Conservation (phyloP, 2,888 invertebrate species). For the Phragmatobia fuliginosa region DNA sequence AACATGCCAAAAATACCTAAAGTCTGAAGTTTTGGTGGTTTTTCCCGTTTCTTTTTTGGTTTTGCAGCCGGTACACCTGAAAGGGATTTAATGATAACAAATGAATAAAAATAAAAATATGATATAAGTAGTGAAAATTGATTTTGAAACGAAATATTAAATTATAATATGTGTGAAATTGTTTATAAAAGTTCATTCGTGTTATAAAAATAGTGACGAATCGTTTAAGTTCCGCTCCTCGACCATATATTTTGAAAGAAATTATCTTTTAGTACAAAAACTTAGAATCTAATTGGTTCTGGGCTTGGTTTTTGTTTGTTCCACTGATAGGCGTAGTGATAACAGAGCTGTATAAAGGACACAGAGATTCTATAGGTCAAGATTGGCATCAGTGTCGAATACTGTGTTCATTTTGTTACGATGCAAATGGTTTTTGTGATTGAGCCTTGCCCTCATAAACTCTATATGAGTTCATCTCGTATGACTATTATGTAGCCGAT, state of each 20-base stretch:
- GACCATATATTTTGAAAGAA: too few species aligned
- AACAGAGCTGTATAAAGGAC: not conserved
- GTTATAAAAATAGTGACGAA: too few species aligned
- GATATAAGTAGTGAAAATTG: not conserved
- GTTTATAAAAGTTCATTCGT: too few species aligned
- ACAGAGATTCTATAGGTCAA: not conserved
- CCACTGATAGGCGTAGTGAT: too few species aligned
- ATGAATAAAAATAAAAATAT: not conserved
- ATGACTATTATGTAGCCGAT: too few species aligned
- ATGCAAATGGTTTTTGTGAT: too few species aligned
- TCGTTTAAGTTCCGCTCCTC: too few species aligned
- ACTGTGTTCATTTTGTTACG: not conserved
- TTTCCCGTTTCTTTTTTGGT: conserved; percentile 12
- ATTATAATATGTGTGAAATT: not conserved
- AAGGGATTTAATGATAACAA: conserved; percentile 11
- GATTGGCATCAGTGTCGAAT: not conserved
- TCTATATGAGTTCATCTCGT: too few species aligned
- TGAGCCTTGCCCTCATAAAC: too few species aligned
- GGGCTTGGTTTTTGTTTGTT: too few species aligned
- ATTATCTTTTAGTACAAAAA: too few species aligned
- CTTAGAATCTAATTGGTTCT: too few species aligned
- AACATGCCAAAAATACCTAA: conserved; percentile 24
- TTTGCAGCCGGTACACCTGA: conserved; percentile 17
- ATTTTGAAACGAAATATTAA: not conserved
- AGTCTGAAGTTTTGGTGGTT: conserved; percentile 7